Evolutionary conservation across 2,797 vertebrate species (phyloP), one percentile per base, ranked within the genome.

Genomic region (Gambusia yucatana): DNA sequence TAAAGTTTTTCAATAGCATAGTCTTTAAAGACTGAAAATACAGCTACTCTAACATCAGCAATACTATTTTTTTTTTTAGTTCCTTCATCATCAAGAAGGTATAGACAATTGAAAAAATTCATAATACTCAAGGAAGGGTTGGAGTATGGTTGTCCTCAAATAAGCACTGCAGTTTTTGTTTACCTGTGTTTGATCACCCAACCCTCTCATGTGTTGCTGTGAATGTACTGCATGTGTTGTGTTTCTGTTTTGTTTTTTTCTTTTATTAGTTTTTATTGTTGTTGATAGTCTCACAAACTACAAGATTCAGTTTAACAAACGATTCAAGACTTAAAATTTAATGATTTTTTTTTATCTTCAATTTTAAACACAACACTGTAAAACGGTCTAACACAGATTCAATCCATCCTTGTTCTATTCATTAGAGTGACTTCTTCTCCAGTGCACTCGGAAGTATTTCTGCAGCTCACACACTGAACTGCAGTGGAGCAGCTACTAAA

Each of bases 401-500:
- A 61, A 84, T 70, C 73, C 77, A 46, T 71, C 41, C 67, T n/a
- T 70, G 47, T 86, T 84, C 77, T 52, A 83, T 77, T 71, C 77
- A 52, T 63, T 28, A 17, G 47, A 72, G 73, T 47, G 67, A 81
- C 65, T 74, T 83, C 72, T 77, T 59, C 65, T 78, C 50, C 43
- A 22, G 71, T 82, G 89, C 77, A 1, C 82, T 73, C 73, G 61
- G 80, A 48, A 80, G 71, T 79, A 83, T 86, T 83, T 82, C 73
- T 25, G 5, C 33, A 13, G 47, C 77, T 84, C 74, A 13, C 10
- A 41, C 30, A 41, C 30, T 78, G 50, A 88, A 83, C 78, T 82
- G 55, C 78, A 75, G 50, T 11, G 14, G 4, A n/a, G 72, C 75
- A 80, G 61, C 74, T 22, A 70, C 47, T 78, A 75, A 67, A 67